Conservation (phyloP, 2,888 invertebrate genomes). For the Coelopa pilipes region DNA sequence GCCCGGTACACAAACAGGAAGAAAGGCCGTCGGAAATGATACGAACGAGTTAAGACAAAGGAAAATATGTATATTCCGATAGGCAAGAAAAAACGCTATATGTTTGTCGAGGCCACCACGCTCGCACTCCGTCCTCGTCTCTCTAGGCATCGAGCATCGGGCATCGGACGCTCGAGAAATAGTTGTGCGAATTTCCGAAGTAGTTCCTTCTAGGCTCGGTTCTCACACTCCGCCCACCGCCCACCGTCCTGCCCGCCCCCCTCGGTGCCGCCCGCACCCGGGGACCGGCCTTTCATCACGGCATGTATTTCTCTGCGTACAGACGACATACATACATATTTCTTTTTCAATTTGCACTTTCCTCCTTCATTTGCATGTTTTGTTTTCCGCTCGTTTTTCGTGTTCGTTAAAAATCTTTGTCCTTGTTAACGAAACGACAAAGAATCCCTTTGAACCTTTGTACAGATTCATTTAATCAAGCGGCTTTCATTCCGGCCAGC, state of each 20-base stretch:
- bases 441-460: slow-evolving; percentile 49
- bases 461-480: slow-evolving; percentile 45
- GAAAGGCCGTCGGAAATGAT: slow-evolving; percentile 39
- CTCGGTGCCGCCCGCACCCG: too few relatives aligned
- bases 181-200: slow-evolving; percentile 38
- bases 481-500: slow-evolving; percentile 22
- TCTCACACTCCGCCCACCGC: too few relatives aligned
- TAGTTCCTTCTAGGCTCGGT: slow-evolving; percentile 41
- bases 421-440: slow-evolving; percentile 47
- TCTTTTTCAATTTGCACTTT: slow-evolving; percentile 37
- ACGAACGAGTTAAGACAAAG: slow-evolving; percentile 47
- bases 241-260: too few relatives aligned
- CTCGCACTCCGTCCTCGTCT: slow-evolving; percentile 16
- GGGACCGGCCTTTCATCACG: slow-evolving; percentile 31
- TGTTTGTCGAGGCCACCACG: slow-evolving; percentile 37
- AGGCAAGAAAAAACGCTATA: slow-evolving; percentile 36
- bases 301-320: slow-evolving; percentile 34
- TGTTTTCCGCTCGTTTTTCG: slow-evolving; percentile 31
- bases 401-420: slow-evolving; percentile 43
- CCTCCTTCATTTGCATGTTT: not conserved
- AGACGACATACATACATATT: not conserved
- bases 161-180: too few relatives aligned
- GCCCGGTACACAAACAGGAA: not conserved
- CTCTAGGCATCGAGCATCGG: slow-evolving; percentile 6
- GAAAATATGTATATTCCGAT: slow-evolving; percentile 44